phyloP scores from a whole-genome alignment of 2,113 vertebrate species.

The Papio anubis region DNA sequence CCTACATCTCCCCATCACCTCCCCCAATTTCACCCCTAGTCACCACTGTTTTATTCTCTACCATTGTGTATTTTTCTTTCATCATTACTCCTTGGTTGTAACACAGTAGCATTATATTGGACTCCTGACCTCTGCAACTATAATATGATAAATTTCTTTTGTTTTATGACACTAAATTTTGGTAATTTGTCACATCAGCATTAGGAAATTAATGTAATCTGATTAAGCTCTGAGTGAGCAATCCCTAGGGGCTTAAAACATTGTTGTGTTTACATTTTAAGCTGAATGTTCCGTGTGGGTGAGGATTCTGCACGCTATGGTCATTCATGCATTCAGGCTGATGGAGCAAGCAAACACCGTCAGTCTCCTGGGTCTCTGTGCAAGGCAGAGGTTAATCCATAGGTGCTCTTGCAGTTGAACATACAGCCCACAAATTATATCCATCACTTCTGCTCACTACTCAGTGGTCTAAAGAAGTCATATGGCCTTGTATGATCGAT shows the following conservation, averaged over 20 bases:
- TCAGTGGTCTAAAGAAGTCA: too few species aligned
- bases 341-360: too few species aligned
- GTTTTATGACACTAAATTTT: background rate
- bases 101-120: background rate
- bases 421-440: too few species aligned
- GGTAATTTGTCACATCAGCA: background rate
- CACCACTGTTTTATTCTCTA: background rate
- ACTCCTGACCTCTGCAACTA: background rate
- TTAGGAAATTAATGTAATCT: background rate
- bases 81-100: background rate
- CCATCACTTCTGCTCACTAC: too few species aligned
- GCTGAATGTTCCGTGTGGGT: background rate
- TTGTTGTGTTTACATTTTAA: background rate
- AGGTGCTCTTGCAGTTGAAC: too few species aligned
- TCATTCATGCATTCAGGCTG: background rate
- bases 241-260: background rate
- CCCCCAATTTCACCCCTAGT: background rate
- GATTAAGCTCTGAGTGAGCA: accelerated
- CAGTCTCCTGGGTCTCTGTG: too few species aligned
- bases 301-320: background rate
- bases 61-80: background rate
- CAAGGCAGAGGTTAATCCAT: too few species aligned
- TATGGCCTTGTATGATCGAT: too few species aligned
- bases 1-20: background rate
- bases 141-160: background rate